Evolutionary conservation across 2,113 vertebrate species (phyloP), one percentile per base, ranked within the genome.

Genomic region (Gymnocephalus cernua): DNA sequence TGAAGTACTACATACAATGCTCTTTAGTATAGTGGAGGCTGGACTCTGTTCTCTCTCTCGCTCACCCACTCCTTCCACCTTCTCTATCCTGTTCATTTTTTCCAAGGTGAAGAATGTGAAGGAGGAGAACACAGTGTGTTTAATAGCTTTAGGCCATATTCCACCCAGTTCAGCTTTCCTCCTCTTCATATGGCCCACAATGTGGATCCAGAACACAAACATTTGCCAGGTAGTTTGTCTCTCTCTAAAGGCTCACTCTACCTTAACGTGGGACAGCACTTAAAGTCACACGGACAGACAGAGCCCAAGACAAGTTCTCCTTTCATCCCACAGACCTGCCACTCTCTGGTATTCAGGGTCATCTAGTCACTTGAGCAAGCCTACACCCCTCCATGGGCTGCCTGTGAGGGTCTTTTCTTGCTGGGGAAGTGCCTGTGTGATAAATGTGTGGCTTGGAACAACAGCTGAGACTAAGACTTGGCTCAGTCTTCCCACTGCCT

Each of bases 401-500:
- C 86, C 86, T 87, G 69, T 80, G 80, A 93, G 90, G 88, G 67
- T 83, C 82, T 88, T 70, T 87, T 93, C 88, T 94, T 93, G 82
- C 73, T 41, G 77, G 84, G 91, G 93, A 95, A 93, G 93, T 93
- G 94, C 83, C 89, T 92, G 89, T 92, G 91, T 94, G 94, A 95
- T 95, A 94, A 94, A 94, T 94, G 91, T 87, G 92, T 80, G 87
- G 90, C 90, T 94, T 94, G 92, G 91, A 94, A 91, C 93, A 95
- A 93, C 95, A 96, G 95, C 95, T 95, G 94, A 95, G 93, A 90
- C 87, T 50, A 91, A 91, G 80, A 86, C 85, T 93, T 94, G 91
- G 92, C 94, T 88, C 77, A 2, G 63, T 73, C 81, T 89, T 80
- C 86, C 72, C 80, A 70, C 85, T 91, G 89, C 89, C 91, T 93